A percentile compares a stretch with the other conserved stretches of the same genome.
phyloP scores from a whole-genome alignment of 2,797 vertebrate genomes.

The Psittacula derbiana region DNA sequence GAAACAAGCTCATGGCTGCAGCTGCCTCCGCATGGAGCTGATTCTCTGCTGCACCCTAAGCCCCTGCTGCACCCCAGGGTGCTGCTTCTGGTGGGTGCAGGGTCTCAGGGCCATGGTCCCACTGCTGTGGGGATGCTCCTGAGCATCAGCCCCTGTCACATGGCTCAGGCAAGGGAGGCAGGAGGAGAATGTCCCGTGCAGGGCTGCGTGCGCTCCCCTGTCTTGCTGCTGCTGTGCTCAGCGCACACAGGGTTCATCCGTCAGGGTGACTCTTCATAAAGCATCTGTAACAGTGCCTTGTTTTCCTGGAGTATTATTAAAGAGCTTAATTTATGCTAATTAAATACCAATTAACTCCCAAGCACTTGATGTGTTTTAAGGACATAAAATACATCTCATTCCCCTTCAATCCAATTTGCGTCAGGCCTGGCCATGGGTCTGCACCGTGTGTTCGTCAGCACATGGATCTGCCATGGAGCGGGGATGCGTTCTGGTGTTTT shows the following conservation, averaged over 20 bases:
- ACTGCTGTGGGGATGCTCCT: rapidly evolving
- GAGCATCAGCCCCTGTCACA: rapidly evolving
- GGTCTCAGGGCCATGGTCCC: not conserved
- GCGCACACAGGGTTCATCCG: not conserved
- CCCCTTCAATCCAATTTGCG: not conserved
- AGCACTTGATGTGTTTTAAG: conserved; percentile 43
- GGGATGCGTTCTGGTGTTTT: not conserved
- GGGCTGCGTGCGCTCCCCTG: rapidly evolving
- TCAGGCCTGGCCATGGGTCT: not conserved
- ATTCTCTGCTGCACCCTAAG: not conserved
- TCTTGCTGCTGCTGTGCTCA: not conserved
- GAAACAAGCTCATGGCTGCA: not conserved
- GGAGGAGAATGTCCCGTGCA: not conserved
- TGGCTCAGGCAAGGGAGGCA: rapidly evolving
- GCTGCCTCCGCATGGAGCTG: not conserved
- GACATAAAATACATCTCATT: conserved; percentile 28
- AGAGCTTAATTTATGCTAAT: conserved; percentile 54
- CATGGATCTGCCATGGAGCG: not conserved
- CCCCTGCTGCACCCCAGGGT: not conserved
- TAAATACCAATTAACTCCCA: conserved; percentile 59
- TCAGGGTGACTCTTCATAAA: conserved; percentile 31
- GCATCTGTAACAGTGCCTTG: not conserved
- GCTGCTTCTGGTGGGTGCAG: not conserved
- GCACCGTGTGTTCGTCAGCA: rapidly evolving
- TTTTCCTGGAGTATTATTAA: conserved; percentile 41